Evolutionary conservation across 2,888 invertebrate genomes (phyloP).

Genomic region (Eupithecia dodoneata): DNA sequence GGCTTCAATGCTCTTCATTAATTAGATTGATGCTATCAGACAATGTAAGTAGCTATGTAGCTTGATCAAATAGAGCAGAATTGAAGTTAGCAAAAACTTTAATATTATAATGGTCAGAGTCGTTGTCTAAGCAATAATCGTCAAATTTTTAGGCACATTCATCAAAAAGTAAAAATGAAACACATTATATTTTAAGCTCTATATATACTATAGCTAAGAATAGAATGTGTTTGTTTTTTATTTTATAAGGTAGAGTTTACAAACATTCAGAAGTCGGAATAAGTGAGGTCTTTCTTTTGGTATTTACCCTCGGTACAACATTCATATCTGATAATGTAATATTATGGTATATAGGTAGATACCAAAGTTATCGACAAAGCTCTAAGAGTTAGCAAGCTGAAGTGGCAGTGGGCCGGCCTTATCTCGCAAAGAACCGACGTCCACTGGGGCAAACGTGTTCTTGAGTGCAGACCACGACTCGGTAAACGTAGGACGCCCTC

Average conservation of each 20-base stretch:
- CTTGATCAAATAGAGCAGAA: not conserved
- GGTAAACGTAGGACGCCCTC: no score
- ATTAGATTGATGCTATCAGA: conserved; percentile 28
- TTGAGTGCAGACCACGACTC: no score
- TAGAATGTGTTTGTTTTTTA: no score
- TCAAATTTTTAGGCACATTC: not conserved
- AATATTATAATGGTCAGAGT: not conserved
- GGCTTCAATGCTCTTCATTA: conserved; percentile 33
- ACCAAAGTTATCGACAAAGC: no score
- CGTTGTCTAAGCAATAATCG: not conserved
- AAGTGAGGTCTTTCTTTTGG: not conserved
- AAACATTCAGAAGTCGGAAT: not conserved
- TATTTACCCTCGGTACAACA: no score
- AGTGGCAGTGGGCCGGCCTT: no score
- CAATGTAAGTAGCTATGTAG: not conserved
- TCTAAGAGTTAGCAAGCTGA: no score
- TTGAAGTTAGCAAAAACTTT: not conserved
- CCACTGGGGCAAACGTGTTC: no score
- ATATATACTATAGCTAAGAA: not conserved
- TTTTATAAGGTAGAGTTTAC: not conserved
- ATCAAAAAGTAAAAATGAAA: not conserved
- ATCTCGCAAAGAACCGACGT: no score
- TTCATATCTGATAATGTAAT: not conserved
- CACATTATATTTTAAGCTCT: not conserved
- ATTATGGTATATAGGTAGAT: not conserved